phyloP scores from a whole-genome alignment of 1,140 invertebrate genomes.

The Agrypnia vestita region DNA sequence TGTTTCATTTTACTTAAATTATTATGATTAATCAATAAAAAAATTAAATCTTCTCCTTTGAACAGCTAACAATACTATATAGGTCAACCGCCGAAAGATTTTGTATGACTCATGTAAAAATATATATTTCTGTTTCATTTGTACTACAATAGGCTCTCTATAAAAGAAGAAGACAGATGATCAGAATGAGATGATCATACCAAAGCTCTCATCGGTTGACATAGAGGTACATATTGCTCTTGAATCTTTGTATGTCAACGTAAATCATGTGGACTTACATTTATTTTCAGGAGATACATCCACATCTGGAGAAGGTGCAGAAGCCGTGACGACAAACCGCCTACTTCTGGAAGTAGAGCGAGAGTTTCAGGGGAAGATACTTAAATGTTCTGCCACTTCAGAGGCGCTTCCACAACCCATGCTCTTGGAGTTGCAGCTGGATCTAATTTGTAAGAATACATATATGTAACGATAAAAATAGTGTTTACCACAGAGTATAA shows the following conservation, averaged over 20 bases:
- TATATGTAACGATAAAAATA: background rate
- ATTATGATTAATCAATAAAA: too few species aligned
- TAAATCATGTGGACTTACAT: background rate
- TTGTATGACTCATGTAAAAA: too few species aligned
- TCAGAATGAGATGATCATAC: background rate
- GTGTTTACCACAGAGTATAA: too few species aligned
- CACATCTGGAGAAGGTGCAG: conserved; percentile 51
- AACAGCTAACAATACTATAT: background rate
- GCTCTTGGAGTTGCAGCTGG: conserved; percentile 39
- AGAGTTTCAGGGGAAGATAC: conserved; percentile 47
- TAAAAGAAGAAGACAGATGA: too few species aligned
- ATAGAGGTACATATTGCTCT: too few species aligned
- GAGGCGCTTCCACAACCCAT: conserved; percentile 54
- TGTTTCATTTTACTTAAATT: too few species aligned
- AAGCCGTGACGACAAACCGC: conserved; percentile 55
- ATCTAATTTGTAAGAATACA: conserved; percentile 54
- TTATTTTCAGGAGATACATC: conserved; percentile 48
- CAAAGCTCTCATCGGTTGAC: too few species aligned
- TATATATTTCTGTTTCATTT: too few species aligned
- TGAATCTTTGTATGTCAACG: background rate
- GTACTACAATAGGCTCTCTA: too few species aligned
- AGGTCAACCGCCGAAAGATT: too few species aligned
- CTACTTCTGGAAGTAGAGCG: conserved; percentile 50
- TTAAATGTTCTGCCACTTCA: conserved; percentile 49
- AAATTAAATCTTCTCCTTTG: too few species aligned